Base-by-base conservation (phyloP, 1,140 invertebrate species). In the Drosophila littoralis region DNA sequence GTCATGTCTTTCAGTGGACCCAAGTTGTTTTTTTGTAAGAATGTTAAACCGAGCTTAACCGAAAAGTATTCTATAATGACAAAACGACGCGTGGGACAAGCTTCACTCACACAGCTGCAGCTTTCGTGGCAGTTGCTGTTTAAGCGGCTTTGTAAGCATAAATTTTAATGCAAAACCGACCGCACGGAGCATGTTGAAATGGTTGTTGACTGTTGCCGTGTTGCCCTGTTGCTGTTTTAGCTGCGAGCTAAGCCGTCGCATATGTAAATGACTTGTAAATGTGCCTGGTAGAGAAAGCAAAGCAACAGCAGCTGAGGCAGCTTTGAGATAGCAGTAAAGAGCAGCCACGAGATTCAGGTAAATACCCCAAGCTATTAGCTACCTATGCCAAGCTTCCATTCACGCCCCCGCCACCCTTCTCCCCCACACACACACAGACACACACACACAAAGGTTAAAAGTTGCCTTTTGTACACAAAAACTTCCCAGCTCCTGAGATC, bases 211-310 rank as follows among this genome's bases (percentile, higher is more conserved):
- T 51, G 50, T 69, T 73, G 38, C 13, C 63, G 1, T 54, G 33
- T 61, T 61, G 15, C 40, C 36, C 46, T 61, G 57, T 13, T 57
- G 42, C 12, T 36, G 22, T 42, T 60, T 17, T 61, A 50, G 6
- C 55, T 38, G 43, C 69, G 12, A 48, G 68, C 51, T 46, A 40
- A 48, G 17, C 38, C 45, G 22, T 45, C 66, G 50, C 57, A 69
- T 69, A 74, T 74, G 71, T 48, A 74, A 74, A 74, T 74, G 65
- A 55, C 57, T 74, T 69, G 71, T 74, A 69, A 74, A 54, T 74
- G 71, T 45, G 71, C 22, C 35, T 32, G 22, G 36, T 1, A 33
- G 32, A 54, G 43, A 22, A 45, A 45, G 2, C 28, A 13, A 15
- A 32, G 17, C 43, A 65, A 12, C 22, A 33, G 50, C 50, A 74